Evolutionary conservation across 2,113 vertebrate genomes (phyloP).

Genomic region (Pseudorectes ferrugineus): DNA sequence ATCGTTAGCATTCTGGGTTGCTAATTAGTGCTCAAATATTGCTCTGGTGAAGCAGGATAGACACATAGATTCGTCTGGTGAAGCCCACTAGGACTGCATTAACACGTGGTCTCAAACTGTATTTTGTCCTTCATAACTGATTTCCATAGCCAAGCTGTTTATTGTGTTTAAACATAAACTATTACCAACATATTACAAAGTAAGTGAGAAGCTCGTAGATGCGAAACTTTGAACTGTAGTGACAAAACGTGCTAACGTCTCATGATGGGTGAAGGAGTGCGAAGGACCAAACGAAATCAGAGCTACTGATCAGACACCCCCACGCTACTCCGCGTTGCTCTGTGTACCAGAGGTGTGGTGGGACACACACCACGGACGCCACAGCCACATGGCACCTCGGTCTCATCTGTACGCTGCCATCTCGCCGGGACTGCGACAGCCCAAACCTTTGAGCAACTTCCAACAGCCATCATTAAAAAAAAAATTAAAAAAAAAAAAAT

Average conservation of each 20-base stretch:
- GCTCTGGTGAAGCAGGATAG: background rate
- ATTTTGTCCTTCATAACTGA: constrained; percentile 24
- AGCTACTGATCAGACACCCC: constrained; percentile 1
- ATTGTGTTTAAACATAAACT: constrained; percentile 34
- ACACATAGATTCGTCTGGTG: background rate
- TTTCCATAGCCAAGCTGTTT: constrained; percentile 30
- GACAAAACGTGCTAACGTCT: background rate
- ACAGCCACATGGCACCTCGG: background rate
- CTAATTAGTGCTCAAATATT: background rate
- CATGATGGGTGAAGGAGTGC: constrained; percentile 42
- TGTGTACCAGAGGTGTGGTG: background rate
- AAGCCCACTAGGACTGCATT: background rate
- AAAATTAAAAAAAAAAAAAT: background rate
- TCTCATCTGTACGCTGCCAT: constrained; percentile 31
- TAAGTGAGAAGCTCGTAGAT: constrained; percentile 19
- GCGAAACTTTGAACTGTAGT: background rate
- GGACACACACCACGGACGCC: background rate
- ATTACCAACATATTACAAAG: background rate
- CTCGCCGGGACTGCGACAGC: constrained; percentile 9
- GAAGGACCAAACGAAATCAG: constrained; percentile 34
- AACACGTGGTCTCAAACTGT: background rate
- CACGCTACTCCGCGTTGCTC: background rate
- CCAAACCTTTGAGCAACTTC: constrained; percentile 45
- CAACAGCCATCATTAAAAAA: constrained; percentile 50
- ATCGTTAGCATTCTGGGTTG: background rate